Conservation (phyloP, 2,113 vertebrate species). For the Hemichromis elongatus region DNA sequence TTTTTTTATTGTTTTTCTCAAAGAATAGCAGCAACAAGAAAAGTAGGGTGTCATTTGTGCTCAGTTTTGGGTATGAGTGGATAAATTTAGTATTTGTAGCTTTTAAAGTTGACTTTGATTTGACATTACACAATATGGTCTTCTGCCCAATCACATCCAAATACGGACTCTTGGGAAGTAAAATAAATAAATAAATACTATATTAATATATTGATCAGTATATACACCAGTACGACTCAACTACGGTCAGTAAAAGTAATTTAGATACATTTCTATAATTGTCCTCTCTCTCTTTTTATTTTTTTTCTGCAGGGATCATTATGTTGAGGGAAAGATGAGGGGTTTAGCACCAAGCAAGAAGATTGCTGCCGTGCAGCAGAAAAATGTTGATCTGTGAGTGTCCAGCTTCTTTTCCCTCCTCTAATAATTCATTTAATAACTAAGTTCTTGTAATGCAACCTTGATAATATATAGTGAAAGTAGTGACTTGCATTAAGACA, state of each 20-base stretch:
- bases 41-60: not conserved
- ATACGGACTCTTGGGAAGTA: not conserved
- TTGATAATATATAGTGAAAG: not conserved
- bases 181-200: not conserved
- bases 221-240: not conserved
- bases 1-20: not conserved
- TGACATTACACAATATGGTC: not conserved
- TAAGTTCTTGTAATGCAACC: not conserved
- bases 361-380: conserved; percentile 96
- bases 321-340: conserved; percentile 99
- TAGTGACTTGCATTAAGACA: not conserved
- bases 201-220: not conserved
- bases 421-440: not conserved
- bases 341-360: conserved; percentile 98
- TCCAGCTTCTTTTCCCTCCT: not conserved
- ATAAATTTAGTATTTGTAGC: not conserved
- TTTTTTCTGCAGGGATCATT: conserved; percentile 84
- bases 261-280: not conserved
- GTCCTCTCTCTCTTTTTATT: not conserved
- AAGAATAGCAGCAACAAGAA: not conserved
- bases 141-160: not conserved
- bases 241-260: not conserved
- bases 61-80: not conserved
- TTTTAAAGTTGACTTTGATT: not conserved
- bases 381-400: conserved; percentile 96